Base-by-base conservation (phyloP, 2,113 vertebrate genomes). In the Eptatretus burgeri region DNA sequence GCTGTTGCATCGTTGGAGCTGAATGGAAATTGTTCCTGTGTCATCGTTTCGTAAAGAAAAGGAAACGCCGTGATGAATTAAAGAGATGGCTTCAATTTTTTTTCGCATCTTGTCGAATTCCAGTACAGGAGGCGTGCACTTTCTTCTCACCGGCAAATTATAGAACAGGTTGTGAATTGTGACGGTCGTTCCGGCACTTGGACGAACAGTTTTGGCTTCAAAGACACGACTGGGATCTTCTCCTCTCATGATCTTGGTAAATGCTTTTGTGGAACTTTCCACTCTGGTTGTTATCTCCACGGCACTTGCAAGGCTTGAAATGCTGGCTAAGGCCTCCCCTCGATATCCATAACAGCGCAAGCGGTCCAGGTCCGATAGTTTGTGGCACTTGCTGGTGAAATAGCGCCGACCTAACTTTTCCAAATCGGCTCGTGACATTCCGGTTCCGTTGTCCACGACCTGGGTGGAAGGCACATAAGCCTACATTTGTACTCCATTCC, bases 301-400 rank as follows among this genome's bases (percentile, higher is more conserved):
- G 60, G 85, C 20, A 1, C 75, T 77, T 53, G 86, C 78, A 60
- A 88, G 63, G 64, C 75, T 74, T 14, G 75, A 74, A 20, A 93
- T 76, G 67, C 86, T 96, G 27, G 91, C 83, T 69, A 98, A 67
- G 16, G 91, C 85, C 69, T 98, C 89, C 13, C 91, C 91, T 68
- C 89, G 77, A 69, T 84, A 94, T 13, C 91, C 91, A 10, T 82
- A 82, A 71, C 74, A 95, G 1, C 11, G 67, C 12, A 83, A 74
- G 62, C 82, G 76, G 53, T 88, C 82, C 72, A 96, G 67, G 71
- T 94, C 85, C 51, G 74, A 70, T 27, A 83, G 0, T 1, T 78
- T 78, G 67, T 64, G 68, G 72, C 87, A 95, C 70, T 94, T 95
- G 71, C 89, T 87, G 1, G 85, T 93, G 72, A 78, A 76, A 69